Percentiles rank a stretch among this genome's conserved stretches.
These are phyloP conservation scores for Apocheima hispidaria DNA, from an alignment of 2,888 invertebrate genomes.

Conservation along the genomic window DNA sequence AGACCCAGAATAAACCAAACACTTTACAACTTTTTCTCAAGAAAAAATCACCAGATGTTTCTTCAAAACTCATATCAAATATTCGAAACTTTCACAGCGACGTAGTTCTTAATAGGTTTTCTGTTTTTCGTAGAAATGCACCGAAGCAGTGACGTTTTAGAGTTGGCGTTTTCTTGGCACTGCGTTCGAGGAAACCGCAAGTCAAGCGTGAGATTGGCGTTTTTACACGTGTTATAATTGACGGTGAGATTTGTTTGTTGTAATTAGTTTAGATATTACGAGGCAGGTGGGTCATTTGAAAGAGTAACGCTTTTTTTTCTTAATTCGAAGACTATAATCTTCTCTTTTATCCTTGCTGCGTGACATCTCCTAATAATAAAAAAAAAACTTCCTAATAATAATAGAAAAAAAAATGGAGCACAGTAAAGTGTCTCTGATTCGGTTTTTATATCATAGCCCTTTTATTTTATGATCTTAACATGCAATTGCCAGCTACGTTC, in stretches of 20 bases:
- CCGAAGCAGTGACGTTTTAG: conserved; percentile 61
- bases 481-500: no score
- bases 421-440: no score
- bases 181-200: conserved; percentile 38
- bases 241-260: conserved; percentile 17
- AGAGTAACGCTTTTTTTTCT: conserved; percentile 13
- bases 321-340: neutral
- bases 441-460: no score
- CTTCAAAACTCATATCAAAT: neutral
- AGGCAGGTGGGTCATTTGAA: conserved; percentile 18
- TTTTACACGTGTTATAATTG: conserved; percentile 40
- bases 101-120: conserved; percentile 3
- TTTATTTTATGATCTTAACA: no score
- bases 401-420: no score
- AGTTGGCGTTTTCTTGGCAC: conserved; percentile 56
- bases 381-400: no score
- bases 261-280: conserved; percentile 21
- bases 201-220: conserved; percentile 44
- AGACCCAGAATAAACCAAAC: neutral
- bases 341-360: no score
- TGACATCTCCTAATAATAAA: no score
- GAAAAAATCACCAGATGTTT: neutral
- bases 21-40: conserved; percentile 24
- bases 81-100: neutral
- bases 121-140: conserved; percentile 54